These are phyloP conservation scores for Prorops nasuta DNA, from an alignment of 1,140 invertebrate species.

Conservation along the genomic window DNA sequence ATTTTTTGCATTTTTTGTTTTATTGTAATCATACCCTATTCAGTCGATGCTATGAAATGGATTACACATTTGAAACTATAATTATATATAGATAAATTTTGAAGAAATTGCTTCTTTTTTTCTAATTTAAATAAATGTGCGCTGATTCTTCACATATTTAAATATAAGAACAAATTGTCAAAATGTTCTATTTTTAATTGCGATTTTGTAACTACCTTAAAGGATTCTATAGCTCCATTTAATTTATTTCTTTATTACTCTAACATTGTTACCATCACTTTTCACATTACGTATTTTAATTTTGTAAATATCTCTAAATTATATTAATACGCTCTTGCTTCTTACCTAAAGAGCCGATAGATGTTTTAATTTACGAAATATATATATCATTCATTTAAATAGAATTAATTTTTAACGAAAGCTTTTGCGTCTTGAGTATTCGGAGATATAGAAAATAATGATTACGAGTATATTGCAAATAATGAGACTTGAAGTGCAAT, in stretches of 20 bases:
- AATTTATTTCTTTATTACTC: conserved; percentile 1
- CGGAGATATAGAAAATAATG: background rate
- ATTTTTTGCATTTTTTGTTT: conserved; percentile 31
- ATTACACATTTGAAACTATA: background rate
- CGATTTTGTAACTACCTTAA: background rate
- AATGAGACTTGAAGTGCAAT: too few relatives aligned
- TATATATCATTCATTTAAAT: too few relatives aligned
- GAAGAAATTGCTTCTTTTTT: background rate
- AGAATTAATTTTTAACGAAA: too few relatives aligned
- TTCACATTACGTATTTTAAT: conserved; percentile 17
- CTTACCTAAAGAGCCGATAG: conserved; percentile 1
- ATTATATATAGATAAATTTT: background rate
- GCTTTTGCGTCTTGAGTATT: background rate
- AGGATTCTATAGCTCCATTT: background rate
- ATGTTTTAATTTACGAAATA: background rate
- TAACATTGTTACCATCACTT: conserved; percentile 2
- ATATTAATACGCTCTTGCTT: conserved; percentile 2
- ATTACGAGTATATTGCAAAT: conserved; percentile 2
- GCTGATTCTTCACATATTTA: too few relatives aligned
- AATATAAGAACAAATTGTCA: background rate
- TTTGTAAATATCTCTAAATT: conserved; percentile 13
- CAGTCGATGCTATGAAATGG: conserved; percentile 39
- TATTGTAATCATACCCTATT: conserved; percentile 30
- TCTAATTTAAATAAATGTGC: too few relatives aligned
- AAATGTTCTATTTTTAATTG: background rate